Evolutionary conservation across 2,888 invertebrate genomes (phyloP), one percentile per base, ranked within the genome.

Genomic region (Oscheius sp.): DNA sequence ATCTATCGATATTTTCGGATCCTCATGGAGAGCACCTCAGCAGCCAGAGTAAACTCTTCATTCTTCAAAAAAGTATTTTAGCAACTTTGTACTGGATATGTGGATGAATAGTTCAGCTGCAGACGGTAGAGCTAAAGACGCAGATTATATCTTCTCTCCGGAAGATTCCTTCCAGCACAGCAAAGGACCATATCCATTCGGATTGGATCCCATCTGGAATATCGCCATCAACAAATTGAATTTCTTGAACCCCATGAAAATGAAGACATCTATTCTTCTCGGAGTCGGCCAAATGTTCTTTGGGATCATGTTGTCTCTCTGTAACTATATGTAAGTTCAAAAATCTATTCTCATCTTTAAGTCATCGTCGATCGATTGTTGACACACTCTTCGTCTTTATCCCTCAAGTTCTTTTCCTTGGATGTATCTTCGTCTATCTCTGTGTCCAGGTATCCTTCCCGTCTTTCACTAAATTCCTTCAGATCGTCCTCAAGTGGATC

Each of bases 361-460:
- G 89, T 22, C 86, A 88, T 76, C 88, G 87, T 78, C 83, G 86
- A 4, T 91, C 91, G 61, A 90, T 90, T 80, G 87, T 93, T 77
- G 92, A 92, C 86, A 91, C 97, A 77, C 89, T 93, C 85, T 92
- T 92, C 87, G 94, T 95, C 89, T 98, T 97, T 89, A 90, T 98
- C 79, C 98, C 98, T 0, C 95, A 96, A 89, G 89, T 97, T 70
- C 88, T 95, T 77, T 98, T 97, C 89, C 88, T 98, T 80, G 84
- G 91, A 47, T 91, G 92, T 85, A 90, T 98, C 76, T 98, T 98
- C 90, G 91, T 95, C 86, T 98, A 98, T 89, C 92, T 98, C 91
- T 92, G 93, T 70, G 87, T 94, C 73, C 89, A 97, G 68, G 93
- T 78, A 30, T 14, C n/a, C 28, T 30, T 65, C 41, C 28, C 4